These are phyloP conservation scores for Laodelphax striatellus DNA, from an alignment of 1,140 invertebrate species.

Conservation along the genomic window DNA sequence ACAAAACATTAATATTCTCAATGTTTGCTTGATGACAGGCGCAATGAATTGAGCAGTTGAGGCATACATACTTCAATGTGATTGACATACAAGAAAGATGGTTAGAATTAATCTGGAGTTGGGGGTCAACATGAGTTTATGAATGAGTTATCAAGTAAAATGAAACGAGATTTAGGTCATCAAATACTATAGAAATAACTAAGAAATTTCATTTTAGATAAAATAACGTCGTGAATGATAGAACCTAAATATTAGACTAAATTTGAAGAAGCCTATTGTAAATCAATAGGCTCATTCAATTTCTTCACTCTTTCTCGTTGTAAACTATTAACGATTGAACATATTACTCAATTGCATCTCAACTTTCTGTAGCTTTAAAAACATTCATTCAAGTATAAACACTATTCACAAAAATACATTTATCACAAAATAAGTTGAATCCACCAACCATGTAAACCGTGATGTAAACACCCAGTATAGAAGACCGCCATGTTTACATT, in stretches of 20 bases:
- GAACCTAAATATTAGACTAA: background rate
- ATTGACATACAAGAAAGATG: too few species aligned
- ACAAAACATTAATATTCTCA: background rate
- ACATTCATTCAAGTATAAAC: background rate
- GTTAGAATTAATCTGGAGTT: too few species aligned
- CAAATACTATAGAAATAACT: too few species aligned
- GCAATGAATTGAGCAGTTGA: background rate
- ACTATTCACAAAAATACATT: background rate
- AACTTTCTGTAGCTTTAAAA: background rate
- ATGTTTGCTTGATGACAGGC: background rate
- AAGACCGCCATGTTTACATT: conserved; percentile 17
- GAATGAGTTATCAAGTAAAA: too few species aligned
- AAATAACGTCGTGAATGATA: too few species aligned
- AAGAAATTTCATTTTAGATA: too few species aligned
- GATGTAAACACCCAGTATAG: conserved; percentile 17
- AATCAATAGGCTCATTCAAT: background rate
- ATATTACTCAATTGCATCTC: background rate
- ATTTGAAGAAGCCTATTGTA: background rate
- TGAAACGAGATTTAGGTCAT: too few species aligned
- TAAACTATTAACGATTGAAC: background rate
- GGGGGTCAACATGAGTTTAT: too few species aligned
- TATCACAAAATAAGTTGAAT: conserved; percentile 2
- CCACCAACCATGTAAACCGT: conserved; percentile 14
- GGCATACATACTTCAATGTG: background rate
- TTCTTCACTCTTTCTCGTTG: background rate